These are phyloP conservation scores for Pteronotus mesoamericanus DNA, from an alignment of 2,797 vertebrate genomes.

Conservation along the genomic window DNA sequence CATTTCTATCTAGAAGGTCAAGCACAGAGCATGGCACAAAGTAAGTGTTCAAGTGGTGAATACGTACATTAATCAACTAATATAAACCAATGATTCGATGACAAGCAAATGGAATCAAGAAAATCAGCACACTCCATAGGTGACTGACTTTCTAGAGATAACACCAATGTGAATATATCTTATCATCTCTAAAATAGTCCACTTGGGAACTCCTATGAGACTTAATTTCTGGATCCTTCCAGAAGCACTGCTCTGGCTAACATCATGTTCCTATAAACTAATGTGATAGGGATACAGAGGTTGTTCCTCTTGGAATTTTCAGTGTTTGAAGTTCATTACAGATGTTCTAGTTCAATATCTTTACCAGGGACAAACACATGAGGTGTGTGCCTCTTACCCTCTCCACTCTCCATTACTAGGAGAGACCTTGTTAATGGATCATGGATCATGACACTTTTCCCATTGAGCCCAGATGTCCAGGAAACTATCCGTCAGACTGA, in stretches of 20 bases:
- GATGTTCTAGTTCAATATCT: background rate
- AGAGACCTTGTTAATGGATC: conserved; percentile 41
- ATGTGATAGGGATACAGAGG: background rate
- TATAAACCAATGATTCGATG: background rate
- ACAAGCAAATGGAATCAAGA: background rate
- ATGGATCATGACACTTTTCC: background rate
- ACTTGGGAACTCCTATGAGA: background rate
- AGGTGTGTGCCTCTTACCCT: background rate
- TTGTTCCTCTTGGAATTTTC: background rate
- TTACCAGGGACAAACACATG: background rate
- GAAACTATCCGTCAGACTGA: conserved; percentile 3
- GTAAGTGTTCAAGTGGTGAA: background rate
- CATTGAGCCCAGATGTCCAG: background rate
- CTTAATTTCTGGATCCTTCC: background rate
- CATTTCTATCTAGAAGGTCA: background rate
- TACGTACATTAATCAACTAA: background rate
- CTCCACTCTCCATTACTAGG: background rate
- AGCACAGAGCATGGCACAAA: background rate
- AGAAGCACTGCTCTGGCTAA: background rate
- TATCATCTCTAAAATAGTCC: background rate
- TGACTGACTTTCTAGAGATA: background rate
- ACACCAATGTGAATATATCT: background rate
- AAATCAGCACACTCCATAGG: background rate
- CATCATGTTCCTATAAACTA: background rate
- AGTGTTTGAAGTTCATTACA: background rate